phyloP scores from a whole-genome alignment of 2,888 invertebrate species.

The Macaria liturata region DNA sequence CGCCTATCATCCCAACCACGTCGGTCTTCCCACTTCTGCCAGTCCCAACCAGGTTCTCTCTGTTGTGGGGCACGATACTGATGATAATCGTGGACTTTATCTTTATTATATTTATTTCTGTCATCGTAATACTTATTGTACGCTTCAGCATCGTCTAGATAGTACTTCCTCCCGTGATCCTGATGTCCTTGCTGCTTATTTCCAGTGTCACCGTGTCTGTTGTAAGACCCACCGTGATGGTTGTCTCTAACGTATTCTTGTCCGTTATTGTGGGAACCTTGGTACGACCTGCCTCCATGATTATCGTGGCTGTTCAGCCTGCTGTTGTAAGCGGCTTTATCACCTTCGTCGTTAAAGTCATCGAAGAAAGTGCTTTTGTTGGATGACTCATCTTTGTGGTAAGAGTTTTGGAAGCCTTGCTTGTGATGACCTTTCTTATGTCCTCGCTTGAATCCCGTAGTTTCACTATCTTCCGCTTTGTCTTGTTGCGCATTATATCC shows the following conservation, averaged over 20 bases:
- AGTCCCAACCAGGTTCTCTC: slow-evolving; percentile 63
- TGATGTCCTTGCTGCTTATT: slow-evolving; percentile 65
- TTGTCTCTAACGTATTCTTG: slow-evolving; percentile 68
- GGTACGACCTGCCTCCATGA: slow-evolving; percentile 68
- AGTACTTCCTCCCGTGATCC: slow-evolving; percentile 73
- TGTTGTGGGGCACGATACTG: slow-evolving; percentile 57
- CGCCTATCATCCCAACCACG: slow-evolving; percentile 52
- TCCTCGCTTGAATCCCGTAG: slow-evolving; percentile 70
- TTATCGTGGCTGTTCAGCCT: slow-evolving; percentile 68
- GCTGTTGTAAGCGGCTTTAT: slow-evolving; percentile 71
- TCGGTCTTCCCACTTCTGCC: slow-evolving; percentile 60
- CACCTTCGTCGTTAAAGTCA: slow-evolving; percentile 81
- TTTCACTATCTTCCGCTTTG: slow-evolving; percentile 70
- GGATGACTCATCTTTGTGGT: slow-evolving; percentile 88
- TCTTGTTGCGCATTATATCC: slow-evolving; percentile 72
- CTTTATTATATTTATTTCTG: slow-evolving; percentile 64
- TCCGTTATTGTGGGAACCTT: slow-evolving; percentile 72
- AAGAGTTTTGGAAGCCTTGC: slow-evolving; percentile 87
- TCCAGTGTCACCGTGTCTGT: slow-evolving; percentile 67
- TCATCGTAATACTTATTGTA: slow-evolving; percentile 70
- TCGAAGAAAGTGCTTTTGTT: slow-evolving; percentile 88
- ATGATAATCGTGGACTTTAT: slow-evolving; percentile 61
- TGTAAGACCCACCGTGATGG: slow-evolving; percentile 66
- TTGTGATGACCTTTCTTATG: slow-evolving; percentile 88
- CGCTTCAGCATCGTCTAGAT: slow-evolving; percentile 69